Evolutionary conservation across 1,140 invertebrate genomes (phyloP).

Genomic region (Lasaia peninsularis): DNA sequence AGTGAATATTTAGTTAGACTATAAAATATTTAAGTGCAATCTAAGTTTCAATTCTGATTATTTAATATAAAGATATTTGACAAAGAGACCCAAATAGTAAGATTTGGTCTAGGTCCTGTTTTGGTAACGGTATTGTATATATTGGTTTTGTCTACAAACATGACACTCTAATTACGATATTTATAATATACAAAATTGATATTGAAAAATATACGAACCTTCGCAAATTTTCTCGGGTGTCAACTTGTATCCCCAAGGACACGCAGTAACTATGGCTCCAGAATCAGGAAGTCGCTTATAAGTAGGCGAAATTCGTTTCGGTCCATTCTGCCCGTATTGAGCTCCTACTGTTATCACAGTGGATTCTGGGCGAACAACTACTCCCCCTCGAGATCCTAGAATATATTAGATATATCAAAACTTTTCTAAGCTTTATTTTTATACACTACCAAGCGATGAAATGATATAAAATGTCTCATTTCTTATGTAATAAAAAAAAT

Average conservation of each 20-base stretch:
- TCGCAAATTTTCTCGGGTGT: conserved; percentile 51
- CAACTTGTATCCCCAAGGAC: conserved; percentile 62
- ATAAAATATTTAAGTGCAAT: too few relatives aligned
- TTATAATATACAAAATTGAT: background rate
- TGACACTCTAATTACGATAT: background rate
- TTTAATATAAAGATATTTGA: too few relatives aligned
- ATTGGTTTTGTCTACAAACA: too few relatives aligned
- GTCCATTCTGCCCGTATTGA: conserved; percentile 54
- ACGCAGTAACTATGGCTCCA: conserved; percentile 44
- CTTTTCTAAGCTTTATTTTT: too few relatives aligned
- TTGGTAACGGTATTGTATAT: too few relatives aligned
- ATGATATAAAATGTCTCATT: too few relatives aligned
- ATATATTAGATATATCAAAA: conserved; percentile 16
- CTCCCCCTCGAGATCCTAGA: conserved; percentile 42
- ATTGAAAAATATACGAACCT: conserved; percentile 34
- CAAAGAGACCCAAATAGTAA: too few relatives aligned
- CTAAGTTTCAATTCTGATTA: too few relatives aligned
- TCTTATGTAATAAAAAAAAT: too few relatives aligned
- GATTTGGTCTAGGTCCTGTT: too few relatives aligned
- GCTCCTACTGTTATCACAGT: conserved; percentile 63
- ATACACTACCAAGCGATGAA: too few relatives aligned
- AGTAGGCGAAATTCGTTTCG: conserved; percentile 40
- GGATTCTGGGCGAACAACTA: conserved; percentile 36
- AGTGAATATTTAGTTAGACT: too few relatives aligned
- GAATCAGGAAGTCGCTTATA: conserved; percentile 39